A percentile compares a stretch with the other conserved stretches of the same genome.
Conservation (phyloP, 23 tunicate genomes). For the Ascidia mentula region DNA sequence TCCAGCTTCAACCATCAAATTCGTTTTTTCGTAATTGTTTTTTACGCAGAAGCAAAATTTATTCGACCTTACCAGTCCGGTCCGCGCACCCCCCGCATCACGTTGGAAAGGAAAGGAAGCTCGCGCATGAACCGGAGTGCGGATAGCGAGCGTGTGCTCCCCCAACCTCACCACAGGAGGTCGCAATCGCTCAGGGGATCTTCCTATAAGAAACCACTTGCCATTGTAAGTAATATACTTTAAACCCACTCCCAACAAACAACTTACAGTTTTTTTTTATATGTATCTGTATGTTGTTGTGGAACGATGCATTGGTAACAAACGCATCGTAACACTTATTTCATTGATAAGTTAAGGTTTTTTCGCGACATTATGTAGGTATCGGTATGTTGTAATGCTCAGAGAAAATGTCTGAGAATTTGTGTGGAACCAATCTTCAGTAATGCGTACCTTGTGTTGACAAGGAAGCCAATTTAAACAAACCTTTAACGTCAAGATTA, state of each 20-base stretch:
- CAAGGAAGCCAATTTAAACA: no score
- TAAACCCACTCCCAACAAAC: no score
- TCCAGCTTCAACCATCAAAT: no score
- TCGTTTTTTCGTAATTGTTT: no score
- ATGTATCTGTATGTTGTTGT: background rate
- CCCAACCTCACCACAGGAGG: conserved; percentile 23
- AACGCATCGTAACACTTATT: no score
- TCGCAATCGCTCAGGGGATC: conserved; percentile 29
- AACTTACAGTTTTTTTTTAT: background rate
- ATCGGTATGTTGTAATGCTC: background rate
- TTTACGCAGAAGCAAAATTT: conserved; percentile 46
- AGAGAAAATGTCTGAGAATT: no score
- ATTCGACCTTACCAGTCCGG: conserved; percentile 32
- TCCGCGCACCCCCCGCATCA: conserved; percentile 25
- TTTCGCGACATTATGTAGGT: background rate
- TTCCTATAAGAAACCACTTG: conserved; percentile 7
- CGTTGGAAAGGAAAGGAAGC: conserved; percentile 37
- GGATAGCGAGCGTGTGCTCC: conserved; percentile 8
- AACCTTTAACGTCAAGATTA: no score
- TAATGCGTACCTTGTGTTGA: no score
- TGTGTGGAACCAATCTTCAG: no score
- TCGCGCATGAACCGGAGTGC: conserved; percentile 32
- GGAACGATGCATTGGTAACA: background rate
- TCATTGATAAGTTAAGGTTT: background rate
- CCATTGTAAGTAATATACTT: background rate